Evolutionary conservation across 2,797 vertebrate genomes (phyloP), one percentile per base, ranked within the genome.

Genomic region (Vultur gryphus): DNA sequence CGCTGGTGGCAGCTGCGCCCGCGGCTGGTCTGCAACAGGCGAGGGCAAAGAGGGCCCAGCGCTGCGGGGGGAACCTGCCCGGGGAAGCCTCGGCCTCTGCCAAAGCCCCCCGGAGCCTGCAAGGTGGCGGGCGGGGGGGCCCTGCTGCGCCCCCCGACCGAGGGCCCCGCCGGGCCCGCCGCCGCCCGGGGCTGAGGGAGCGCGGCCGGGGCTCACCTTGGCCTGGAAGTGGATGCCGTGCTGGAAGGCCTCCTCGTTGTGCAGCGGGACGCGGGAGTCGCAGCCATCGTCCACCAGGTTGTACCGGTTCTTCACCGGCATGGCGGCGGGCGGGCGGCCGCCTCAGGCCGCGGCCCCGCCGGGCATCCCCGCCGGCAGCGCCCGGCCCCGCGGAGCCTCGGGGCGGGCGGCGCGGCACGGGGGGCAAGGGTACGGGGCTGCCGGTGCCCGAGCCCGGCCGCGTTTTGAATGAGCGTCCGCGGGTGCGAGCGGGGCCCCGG

Each of bases 221-320:
- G 99, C 99, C 98, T 99, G 99, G 98, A 99, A 99, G 84, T 97
- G 96, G 78, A 99, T 99, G 87, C 99, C 99, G 69, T 99, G 99
- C 93, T 99, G 98, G 84, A 99, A 99, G 66, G 99, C 99, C 96
- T 99, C 99, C 78, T 99, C 99, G 95, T 98, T 99, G 95, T 99
- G 99, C 79, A 99, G 98, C 58, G 99, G 99, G 58, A 99, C 97
- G 97, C 99, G 98, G 19, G 99, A 98, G 93, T 99, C 99, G 93
- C 98, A 98, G 94, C 98, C 98, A 96, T 99, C 99, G 97, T 99
- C 99, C 98, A 99, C 99, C 97, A 99, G 98, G 98, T 99, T 99
- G 99, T 99, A 99, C 97, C 99, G 98, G 98, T 98, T 99, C 98
- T 98, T 98, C 57, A 97, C 98, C 24, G 98, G 99, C 99, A 99